Percentiles rank a stretch among this genome's conserved stretches.
Evolutionary conservation across 2,888 invertebrate genomes (phyloP).

Genomic region (Plagodis dolabraria): DNA sequence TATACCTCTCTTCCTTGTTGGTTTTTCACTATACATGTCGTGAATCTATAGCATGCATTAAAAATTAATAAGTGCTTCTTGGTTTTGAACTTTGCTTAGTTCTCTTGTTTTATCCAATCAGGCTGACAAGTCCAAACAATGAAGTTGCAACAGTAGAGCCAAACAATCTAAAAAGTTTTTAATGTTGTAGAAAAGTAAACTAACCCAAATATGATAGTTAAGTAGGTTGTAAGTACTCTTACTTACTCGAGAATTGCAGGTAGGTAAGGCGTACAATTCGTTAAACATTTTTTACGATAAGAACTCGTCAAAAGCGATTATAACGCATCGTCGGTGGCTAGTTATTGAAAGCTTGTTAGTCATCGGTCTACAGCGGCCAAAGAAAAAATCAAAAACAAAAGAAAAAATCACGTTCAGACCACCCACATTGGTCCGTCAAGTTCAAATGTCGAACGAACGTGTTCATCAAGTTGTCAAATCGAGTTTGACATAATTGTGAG

Average conservation of each 20-base stretch:
- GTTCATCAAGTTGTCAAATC: conserved; percentile 84
- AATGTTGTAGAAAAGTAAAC: too few species aligned
- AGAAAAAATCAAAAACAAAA: conserved; percentile 61
- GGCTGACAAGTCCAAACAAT: too few species aligned
- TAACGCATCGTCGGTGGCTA: conserved; percentile 74
- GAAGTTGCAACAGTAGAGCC: not conserved
- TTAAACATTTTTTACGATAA: conserved; percentile 19
- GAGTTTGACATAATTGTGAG: conserved; percentile 81
- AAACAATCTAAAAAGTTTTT: too few species aligned
- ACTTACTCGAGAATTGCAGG: too few species aligned
- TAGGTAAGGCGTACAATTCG: not conserved
- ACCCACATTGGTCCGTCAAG: conserved; percentile 78
- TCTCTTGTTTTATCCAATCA: too few species aligned
- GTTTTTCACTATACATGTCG: conserved; percentile 58
- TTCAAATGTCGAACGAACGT: conserved; percentile 73
- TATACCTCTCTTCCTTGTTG: conserved; percentile 44
- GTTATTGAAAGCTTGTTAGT: conserved; percentile 78
- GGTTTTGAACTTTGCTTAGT: not conserved
- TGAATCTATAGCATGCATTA: conserved; percentile 28
- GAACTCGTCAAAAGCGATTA: conserved; percentile 63
- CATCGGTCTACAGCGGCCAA: conserved; percentile 68
- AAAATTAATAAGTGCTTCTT: not conserved
- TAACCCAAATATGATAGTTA: too few species aligned
- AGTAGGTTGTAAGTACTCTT: too few species aligned
- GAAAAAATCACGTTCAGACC: conserved; percentile 70